A percentile compares a stretch with the other conserved stretches of the same genome.
Evolutionary conservation across 2,113 vertebrate species (phyloP).

Genomic region (Catharus minimus): DNA sequence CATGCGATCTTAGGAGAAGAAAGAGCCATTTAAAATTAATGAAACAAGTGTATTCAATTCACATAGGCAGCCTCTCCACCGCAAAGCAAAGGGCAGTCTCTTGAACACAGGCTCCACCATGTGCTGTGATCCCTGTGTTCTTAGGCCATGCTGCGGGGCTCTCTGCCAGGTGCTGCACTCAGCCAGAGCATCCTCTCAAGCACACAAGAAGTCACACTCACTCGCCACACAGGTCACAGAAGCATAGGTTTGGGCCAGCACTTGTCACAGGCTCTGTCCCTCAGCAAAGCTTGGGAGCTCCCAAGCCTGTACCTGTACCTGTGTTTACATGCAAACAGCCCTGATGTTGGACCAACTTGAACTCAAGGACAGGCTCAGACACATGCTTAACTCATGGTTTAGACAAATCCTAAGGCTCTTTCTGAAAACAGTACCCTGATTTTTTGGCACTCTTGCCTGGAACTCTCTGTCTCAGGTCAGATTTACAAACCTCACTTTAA

Average conservation of each 20-base stretch:
- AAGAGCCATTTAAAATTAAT: background rate
- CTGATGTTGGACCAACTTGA: background rate
- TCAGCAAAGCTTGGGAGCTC: background rate
- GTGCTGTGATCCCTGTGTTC: fast-evolving
- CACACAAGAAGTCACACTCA: fast-evolving
- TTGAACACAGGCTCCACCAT: fast-evolving
- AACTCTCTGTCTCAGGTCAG: fast-evolving
- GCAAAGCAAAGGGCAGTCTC: background rate
- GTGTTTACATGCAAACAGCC: background rate
- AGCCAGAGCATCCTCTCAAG: background rate
- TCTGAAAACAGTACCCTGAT: constrained; percentile 5
- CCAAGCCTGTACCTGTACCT: background rate
- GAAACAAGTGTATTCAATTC: background rate
- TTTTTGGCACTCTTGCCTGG: background rate
- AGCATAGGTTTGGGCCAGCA: background rate
- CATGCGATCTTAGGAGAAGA: background rate
- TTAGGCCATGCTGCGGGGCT: background rate
- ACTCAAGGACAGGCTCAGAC: background rate
- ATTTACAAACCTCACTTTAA: background rate
- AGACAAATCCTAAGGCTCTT: constrained; percentile 31
- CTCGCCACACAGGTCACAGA: background rate
- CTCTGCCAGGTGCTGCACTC: background rate
- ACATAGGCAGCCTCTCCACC: background rate
- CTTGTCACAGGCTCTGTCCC: background rate
- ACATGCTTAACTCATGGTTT: background rate